Base-by-base conservation (phyloP, 2,888 invertebrate species). In the Phyto melanocephala region DNA sequence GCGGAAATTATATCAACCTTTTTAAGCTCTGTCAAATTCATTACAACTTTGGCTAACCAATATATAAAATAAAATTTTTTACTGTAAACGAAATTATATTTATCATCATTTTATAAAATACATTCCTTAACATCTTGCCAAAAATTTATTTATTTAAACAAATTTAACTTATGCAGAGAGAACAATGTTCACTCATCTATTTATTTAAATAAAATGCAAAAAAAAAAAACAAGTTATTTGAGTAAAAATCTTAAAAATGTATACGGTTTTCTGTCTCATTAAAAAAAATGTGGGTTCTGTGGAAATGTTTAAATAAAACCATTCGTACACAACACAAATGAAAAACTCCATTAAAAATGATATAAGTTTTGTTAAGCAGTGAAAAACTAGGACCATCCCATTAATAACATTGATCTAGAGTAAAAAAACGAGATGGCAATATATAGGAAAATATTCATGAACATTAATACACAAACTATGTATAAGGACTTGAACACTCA, bases 381-480 rank as follows among this genome's bases (percentile, higher is more conserved):
- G 45, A 33, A 71, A 81, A 62, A 71, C 58, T 75, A 76, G 80
- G 82, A 80, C 82, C 82, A 80, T 82, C 82, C 82, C 82, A 82
- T 82, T 82, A 79, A 75, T 75, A 67, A 79, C 15, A 17, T 1
- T 56, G 40, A 58, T 71, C 67, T 54, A 67, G 62, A 62, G 75
- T 42, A 76, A 37, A 35, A 86, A 88, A 89, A 86, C 86, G 89
- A 89, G 89, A 89, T 88, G 86, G 88, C 89, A 86, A 87, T 87
- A 88, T 85, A 88, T 80, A 87, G 86, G 86, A 86, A 88, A 86
- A 86, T 86, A 87, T 85, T 87, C 85, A 87, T 85, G 85, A 86
- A 84, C 88, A 88, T 86, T 87, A 87, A 86, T 87, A 88, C 86
- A 86, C 35, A 60, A 45, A 40, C 33, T 28, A 28, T n/a, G 8